Evolutionary conservation across 1,140 invertebrate species (phyloP).

Genomic region (Idris sp.): DNA sequence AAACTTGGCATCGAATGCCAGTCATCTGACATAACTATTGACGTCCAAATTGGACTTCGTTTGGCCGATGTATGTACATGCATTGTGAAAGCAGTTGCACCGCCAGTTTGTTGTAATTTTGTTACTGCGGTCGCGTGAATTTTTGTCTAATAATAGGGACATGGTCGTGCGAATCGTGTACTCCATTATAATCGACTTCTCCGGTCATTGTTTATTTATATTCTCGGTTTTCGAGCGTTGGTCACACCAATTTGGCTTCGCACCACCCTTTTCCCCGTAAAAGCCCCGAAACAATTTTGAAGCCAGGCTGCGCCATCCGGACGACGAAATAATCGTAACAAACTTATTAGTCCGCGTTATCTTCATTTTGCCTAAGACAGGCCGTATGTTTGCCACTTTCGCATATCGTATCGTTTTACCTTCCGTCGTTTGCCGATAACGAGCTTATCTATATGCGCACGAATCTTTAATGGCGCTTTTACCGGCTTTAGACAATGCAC

Average conservation of each 20-base stretch:
- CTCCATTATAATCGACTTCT: constrained; percentile 2
- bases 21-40: constrained; percentile 5
- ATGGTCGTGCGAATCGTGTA: constrained; percentile 15
- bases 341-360: constrained; percentile 52
- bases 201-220: constrained; percentile 49
- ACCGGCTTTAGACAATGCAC: constrained; percentile 36
- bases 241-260: constrained; percentile 33
- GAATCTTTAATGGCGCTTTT: constrained; percentile 54
- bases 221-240: constrained; percentile 27
- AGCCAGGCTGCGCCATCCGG: too few relatives aligned
- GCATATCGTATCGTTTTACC: constrained; percentile 41
- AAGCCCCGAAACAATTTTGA: too few relatives aligned
- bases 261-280: constrained; percentile 23
- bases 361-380: constrained; percentile 36
- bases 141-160: constrained; percentile 30
- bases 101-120: constrained; percentile 11
- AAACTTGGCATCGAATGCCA: neutral
- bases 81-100: too few relatives aligned
- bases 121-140: constrained; percentile 19
- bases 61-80: too few relatives aligned
- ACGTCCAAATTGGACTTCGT: neutral
- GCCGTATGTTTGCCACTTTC: constrained; percentile 32
- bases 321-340: constrained; percentile 44
- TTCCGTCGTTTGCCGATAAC: constrained; percentile 47
- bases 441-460: constrained; percentile 49